Conservation (phyloP, 2,113 vertebrate species). For the Microtus richardsoni region DNA sequence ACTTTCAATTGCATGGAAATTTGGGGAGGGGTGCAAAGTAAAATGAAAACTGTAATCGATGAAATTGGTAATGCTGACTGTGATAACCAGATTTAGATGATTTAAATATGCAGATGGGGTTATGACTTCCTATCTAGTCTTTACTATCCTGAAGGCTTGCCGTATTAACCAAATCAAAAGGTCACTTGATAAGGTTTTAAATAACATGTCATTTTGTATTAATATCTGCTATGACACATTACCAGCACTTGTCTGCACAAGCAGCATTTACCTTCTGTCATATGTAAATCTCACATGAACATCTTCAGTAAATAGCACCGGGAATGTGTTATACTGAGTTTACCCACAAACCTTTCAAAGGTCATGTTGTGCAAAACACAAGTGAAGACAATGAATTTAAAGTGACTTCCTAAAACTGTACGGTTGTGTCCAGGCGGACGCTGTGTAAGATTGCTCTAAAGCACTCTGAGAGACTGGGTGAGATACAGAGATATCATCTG, state of each 20-base stretch:
- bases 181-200: conserved; percentile 53
- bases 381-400: conserved; percentile 17
- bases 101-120: conserved; percentile 17
- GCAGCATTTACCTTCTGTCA: conserved; percentile 52
- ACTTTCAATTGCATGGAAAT: conserved; percentile 51
- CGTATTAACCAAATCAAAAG: conserved; percentile 63
- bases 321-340: not conserved
- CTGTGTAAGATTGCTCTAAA: not conserved
- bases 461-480: not conserved
- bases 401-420: conserved; percentile 27
- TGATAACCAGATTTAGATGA: conserved; percentile 38
- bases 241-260: conserved; percentile 37
- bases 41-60: conserved; percentile 64
- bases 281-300: conserved; percentile 57
- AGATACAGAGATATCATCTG: not conserved
- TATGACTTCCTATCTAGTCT: not conserved
- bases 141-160: not conserved
- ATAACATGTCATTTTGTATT: conserved; percentile 50
- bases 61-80: conserved; percentile 33
- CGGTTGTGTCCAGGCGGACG: not conserved
- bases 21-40: conserved; percentile 16
- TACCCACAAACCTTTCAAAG: conserved; percentile 59
- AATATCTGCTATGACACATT: conserved; percentile 53
- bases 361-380: conserved; percentile 35
- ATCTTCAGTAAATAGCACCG: conserved; percentile 32